Percentiles rank a stretch among this genome's conserved stretches.
These are phyloP conservation scores for Semicossyphus pulcher DNA, from an alignment of 2,113 vertebrate species.

Conservation along the genomic window DNA sequence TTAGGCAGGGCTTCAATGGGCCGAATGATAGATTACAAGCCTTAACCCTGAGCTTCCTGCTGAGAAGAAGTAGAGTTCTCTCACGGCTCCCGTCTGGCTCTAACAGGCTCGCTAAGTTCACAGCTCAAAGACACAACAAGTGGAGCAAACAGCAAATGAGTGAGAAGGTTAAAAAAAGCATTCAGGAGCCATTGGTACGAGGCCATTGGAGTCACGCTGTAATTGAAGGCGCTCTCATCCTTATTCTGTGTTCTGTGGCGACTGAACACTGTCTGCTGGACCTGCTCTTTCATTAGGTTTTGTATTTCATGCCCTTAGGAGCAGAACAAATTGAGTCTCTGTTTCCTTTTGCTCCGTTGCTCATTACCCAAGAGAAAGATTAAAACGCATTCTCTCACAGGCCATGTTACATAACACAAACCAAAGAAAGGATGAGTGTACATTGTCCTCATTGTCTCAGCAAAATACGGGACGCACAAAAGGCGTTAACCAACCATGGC, in stretches of 20 bases:
- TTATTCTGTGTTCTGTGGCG: constrained; percentile 43
- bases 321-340: constrained; percentile 75
- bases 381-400: constrained; percentile 60
- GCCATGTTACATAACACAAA: constrained; percentile 54
- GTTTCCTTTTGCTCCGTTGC: constrained; percentile 65
- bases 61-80: constrained; percentile 14
- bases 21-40: constrained; percentile 60
- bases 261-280: constrained; percentile 60
- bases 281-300: constrained; percentile 74
- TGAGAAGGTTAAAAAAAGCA: constrained; percentile 54
- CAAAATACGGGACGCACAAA: constrained; percentile 50
- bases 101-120: background rate
- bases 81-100: constrained; percentile 11
- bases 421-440: constrained; percentile 37
- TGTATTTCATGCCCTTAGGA: constrained; percentile 73
- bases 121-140: constrained; percentile 42
- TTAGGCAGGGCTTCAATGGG: constrained; percentile 37
- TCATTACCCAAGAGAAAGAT: constrained; percentile 73
- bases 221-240: constrained; percentile 66
- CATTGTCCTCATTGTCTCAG: constrained; percentile 42
- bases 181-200: constrained; percentile 22
- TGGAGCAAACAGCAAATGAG: constrained; percentile 33
- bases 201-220: constrained; percentile 40
- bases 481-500: constrained; percentile 11
- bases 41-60: constrained; percentile 33